Conservation (phyloP, 2,113 vertebrate genomes). For the Calidris pygmaea region DNA sequence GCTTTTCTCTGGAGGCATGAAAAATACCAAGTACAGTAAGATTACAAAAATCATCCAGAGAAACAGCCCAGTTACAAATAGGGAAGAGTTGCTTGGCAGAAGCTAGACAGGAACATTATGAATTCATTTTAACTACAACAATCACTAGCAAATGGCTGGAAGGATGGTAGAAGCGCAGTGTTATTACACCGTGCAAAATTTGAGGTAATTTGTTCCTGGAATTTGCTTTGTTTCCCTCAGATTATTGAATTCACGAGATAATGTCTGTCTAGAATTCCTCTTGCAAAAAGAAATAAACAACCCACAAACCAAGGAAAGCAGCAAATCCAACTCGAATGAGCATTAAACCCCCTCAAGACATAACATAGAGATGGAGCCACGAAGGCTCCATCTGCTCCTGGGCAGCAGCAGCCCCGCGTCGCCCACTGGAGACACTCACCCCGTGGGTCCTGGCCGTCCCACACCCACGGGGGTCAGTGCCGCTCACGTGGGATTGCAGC, state of each 20-base stretch:
- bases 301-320: neutral
- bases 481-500: rapidly evolving
- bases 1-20: neutral
- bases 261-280: neutral
- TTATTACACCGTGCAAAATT: neutral
- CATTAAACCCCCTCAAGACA: neutral
- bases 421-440: neutral
- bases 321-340: neutral
- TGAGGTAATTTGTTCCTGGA: slow-evolving; percentile 1
- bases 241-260: neutral
- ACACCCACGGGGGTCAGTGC: neutral
- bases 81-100: neutral
- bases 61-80: neutral
- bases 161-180: neutral
- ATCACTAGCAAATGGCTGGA: neutral
- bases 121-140: slow-evolving; percentile 6
- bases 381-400: neutral
- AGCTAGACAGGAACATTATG: neutral
- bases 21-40: neutral
- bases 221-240: neutral
- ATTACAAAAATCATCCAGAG: neutral
- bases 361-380: rapidly evolving
- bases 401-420: neutral
- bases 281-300: neutral
- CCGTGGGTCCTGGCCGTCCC: rapidly evolving